Conservation (phyloP, 2,888 invertebrate species). For the Thymelicus lineola region DNA sequence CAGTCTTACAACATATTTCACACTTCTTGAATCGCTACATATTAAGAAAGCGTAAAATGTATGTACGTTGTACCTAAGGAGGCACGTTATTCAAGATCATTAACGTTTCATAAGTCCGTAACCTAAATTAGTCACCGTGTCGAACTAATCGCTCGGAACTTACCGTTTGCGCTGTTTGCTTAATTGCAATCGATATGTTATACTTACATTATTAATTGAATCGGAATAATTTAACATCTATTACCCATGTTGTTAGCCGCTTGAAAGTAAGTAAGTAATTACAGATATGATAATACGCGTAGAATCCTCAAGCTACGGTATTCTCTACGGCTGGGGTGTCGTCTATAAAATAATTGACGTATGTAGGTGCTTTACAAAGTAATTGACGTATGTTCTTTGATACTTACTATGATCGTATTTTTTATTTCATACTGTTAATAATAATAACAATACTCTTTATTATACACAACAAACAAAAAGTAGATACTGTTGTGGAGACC, state of each 20-base stretch:
- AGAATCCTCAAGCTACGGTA: not conserved
- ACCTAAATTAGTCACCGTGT: constrained; percentile 52
- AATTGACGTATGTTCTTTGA: too few species aligned
- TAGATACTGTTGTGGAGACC: too few species aligned
- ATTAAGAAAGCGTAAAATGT: constrained; percentile 40
- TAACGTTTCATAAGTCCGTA: constrained; percentile 34
- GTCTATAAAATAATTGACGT: too few species aligned
- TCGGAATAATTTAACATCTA: constrained; percentile 4
- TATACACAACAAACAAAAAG: too few species aligned
- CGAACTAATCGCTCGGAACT: constrained; percentile 51
- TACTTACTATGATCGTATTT: not conserved
- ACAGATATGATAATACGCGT: not conserved
- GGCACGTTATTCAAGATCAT: constrained; percentile 33
- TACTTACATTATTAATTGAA: constrained; percentile 8
- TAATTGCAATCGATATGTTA: constrained; percentile 35
- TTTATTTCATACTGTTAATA: too few species aligned
- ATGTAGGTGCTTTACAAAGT: too few species aligned
- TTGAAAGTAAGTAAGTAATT: not conserved
- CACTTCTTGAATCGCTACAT: constrained; percentile 34
- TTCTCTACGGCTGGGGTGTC: not conserved
- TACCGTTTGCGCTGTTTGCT: constrained; percentile 25
- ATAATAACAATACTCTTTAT: too few species aligned
- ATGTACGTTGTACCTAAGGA: constrained; percentile 13
- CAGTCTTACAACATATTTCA: constrained; percentile 39
- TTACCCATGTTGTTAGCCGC: constrained; percentile 1